Evolutionary conservation across 1,140 invertebrate species (phyloP).

Genomic region (Lordiphosa mommai): DNA sequence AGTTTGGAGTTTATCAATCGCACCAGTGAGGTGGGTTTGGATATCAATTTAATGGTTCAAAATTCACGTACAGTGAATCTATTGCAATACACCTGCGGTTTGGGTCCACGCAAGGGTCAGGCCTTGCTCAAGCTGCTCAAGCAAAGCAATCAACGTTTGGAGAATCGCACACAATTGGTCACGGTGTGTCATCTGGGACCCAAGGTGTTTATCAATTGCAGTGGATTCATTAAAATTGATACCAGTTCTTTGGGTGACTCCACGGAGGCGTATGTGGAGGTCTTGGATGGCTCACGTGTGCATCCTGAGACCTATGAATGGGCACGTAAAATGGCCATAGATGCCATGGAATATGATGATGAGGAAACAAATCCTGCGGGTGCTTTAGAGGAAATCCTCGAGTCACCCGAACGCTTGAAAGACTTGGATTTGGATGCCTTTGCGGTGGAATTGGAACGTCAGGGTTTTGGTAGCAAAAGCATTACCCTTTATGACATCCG

Average conservation of each 20-base stretch:
- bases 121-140: conserved; percentile 94
- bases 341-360: conserved; percentile 98
- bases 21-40: conserved; percentile 99
- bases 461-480: conserved; percentile 97
- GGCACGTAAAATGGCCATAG: conserved; percentile 99
- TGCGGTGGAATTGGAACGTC: conserved; percentile 97
- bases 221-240: conserved; percentile 99
- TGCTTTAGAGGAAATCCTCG: conserved; percentile 97
- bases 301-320: conserved; percentile 99
- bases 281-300: conserved; percentile 97
- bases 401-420: conserved; percentile 96
- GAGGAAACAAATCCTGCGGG: conserved; percentile 97
- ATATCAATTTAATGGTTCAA: conserved; percentile 95
- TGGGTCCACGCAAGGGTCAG: conserved; percentile 96
- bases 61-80: conserved; percentile 92
- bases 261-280: conserved; percentile 96
- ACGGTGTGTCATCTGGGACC: conserved; percentile 98
- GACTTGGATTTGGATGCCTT: conserved; percentile 99
- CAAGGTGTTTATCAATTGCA: conserved; percentile 99
- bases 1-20: conserved; percentile 95
- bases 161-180: conserved; percentile 97
- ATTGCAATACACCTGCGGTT: conserved; percentile 98
- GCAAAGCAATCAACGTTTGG: conserved; percentile 94
- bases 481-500: conserved; percentile 98
- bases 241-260: conserved; percentile 96